phyloP scores from a whole-genome alignment of 2,888 invertebrate genomes.

The Melitaea athalia region DNA sequence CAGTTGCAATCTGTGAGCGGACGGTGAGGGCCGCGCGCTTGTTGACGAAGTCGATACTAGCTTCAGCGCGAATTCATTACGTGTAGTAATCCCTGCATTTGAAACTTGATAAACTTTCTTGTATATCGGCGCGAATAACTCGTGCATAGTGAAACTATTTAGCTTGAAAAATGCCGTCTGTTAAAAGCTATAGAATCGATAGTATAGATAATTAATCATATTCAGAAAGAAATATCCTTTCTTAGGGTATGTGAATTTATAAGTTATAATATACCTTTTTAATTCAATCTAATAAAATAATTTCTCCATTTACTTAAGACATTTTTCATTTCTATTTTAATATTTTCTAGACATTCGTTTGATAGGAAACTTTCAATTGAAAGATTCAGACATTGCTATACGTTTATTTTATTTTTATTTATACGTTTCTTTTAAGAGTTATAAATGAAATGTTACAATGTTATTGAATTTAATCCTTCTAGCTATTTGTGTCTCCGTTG shows the following conservation, averaged over 20 bases:
- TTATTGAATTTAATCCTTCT: too few species aligned
- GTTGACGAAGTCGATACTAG: too few species aligned
- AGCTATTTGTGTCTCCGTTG: too few species aligned
- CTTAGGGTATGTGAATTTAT: background rate
- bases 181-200: background rate
- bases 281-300: background rate
- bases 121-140: too few species aligned
- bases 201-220: background rate
- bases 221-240: too few species aligned
- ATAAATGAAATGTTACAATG: background rate
- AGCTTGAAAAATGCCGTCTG: background rate
- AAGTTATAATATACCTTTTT: background rate
- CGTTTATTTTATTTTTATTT: background rate
- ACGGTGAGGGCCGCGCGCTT: too few species aligned
- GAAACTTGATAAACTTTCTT: too few species aligned
- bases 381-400: background rate
- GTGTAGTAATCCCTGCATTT: too few species aligned
- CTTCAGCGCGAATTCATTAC: too few species aligned
- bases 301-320: background rate
- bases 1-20: too few species aligned
- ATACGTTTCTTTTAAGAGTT: too few species aligned
- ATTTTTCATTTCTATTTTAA: conserved; percentile 1
- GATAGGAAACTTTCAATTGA: background rate
- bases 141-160: too few species aligned
- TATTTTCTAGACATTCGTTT: conserved; percentile 9